Evolutionary conservation across 2,113 vertebrate genomes (phyloP).

Genomic region (Ramphastos sulfuratus): DNA sequence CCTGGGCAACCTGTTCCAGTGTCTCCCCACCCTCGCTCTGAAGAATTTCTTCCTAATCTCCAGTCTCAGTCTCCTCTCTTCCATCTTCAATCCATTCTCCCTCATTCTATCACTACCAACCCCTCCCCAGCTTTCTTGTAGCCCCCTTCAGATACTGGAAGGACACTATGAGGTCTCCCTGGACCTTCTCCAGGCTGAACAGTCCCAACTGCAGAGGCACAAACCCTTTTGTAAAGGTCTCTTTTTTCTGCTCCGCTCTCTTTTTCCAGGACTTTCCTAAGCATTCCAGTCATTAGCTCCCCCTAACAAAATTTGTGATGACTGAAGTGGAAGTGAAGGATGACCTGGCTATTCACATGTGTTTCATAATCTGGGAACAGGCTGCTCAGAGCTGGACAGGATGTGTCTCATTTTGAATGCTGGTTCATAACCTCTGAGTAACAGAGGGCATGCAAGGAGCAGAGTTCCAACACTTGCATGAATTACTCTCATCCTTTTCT

Average conservation of each 20-base stretch:
- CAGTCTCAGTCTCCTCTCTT: no score
- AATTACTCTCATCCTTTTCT: slow-evolving; percentile 50
- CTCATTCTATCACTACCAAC: no score
- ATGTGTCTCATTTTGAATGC: slow-evolving; percentile 46
- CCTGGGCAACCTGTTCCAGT: no score
- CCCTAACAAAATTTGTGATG: background rate
- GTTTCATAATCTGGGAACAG: slow-evolving; percentile 50
- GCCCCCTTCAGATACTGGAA: no score
- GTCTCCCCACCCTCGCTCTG: no score
- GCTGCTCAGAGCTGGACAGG: slow-evolving; percentile 24
- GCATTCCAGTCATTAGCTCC: background rate
- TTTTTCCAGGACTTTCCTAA: background rate
- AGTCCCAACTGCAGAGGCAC: background rate
- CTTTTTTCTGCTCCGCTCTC: background rate
- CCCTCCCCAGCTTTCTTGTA: no score
- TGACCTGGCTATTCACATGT: background rate
- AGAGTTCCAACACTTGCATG: slow-evolving; percentile 13
- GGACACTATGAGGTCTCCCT: no score
- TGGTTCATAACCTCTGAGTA: slow-evolving; percentile 50
- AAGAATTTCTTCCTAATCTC: no score
- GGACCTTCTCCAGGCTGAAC: no score
- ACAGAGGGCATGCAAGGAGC: background rate
- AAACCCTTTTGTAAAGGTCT: background rate
- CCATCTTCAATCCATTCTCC: no score
- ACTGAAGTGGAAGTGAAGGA: slow-evolving; percentile 5